phyloP scores from a whole-genome alignment of 1,140 invertebrate species.

The Gryllus bimaculatus region DNA sequence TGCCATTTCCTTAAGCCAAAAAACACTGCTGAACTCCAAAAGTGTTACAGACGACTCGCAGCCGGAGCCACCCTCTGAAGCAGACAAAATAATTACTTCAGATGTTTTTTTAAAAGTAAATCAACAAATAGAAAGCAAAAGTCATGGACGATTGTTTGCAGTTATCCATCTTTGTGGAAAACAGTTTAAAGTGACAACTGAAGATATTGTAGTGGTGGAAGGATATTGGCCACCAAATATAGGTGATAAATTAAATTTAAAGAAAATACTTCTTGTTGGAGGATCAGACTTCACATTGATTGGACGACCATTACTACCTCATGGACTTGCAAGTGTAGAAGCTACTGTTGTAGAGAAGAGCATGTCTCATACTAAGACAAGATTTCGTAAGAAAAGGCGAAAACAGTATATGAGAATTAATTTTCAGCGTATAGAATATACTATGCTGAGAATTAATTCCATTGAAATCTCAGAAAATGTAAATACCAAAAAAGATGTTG shows the following conservation, averaged over 20 bases:
- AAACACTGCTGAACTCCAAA: no score
- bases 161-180: conserved; percentile 72
- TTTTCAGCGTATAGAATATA: conserved; percentile 57
- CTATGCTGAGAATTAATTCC: conserved; percentile 63
- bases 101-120: conserved; percentile 41
- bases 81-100: conserved; percentile 7
- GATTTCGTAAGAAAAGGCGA: conserved; percentile 62
- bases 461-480: conserved; percentile 43
- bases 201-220: conserved; percentile 75
- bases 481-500: conserved; percentile 36
- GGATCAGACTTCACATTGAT: conserved; percentile 77
- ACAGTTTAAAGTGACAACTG: conserved; percentile 79
- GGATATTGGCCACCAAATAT: conserved; percentile 73
- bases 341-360: conserved; percentile 87
- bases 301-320: conserved; percentile 69
- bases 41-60: no score
- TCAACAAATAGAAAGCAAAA: conserved; percentile 39
- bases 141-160: conserved; percentile 72
- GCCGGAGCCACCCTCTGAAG: no score
- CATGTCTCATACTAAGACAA: conserved; percentile 68
- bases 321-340: conserved; percentile 61
- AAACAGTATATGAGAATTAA: conserved; percentile 69
- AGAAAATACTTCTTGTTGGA: conserved; percentile 79
- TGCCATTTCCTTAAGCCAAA: no score
- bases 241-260: conserved; percentile 72